Evolutionary conservation across 1,140 invertebrate genomes (phyloP), one percentile per base, ranked within the genome.

Genomic region (Megalopta genalis): DNA sequence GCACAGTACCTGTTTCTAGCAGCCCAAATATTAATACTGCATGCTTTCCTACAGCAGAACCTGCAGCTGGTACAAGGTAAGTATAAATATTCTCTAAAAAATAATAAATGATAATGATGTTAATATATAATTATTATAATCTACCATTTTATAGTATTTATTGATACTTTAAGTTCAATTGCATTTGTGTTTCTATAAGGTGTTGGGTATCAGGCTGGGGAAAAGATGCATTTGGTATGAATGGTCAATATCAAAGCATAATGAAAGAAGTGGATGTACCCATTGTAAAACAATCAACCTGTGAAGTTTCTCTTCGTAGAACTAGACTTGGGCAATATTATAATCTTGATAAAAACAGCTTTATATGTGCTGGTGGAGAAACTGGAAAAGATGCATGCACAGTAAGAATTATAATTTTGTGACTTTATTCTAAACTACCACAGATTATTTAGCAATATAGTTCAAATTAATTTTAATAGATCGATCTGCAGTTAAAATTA

Each of bases 191-290:
- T 25, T 39, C 12, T 49, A 85, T 42, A 57, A 95, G 94, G 82
- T 97, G 97, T 87, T 95, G 93, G 93, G 96, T 97, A 0, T 94
- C 96, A 1, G 97, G 97, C n/a, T 97, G 96, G 96, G 96, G 97
- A 37, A 96, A 97, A 86, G 94, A 96, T 87, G 94, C 95, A 82
- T 97, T 97, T 84, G 95, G 95, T 18, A 75, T 92, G 2, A 92
- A 85, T 42, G 95, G 95, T 0, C 93, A 92, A 54, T 96, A 95
- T 86, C 96, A 96, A 88, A 94, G 94, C 66, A 94, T 96, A 37
- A 86, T 96, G 82, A 95, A 95, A 82, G 93, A 96, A 87, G 95
- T 97, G 0, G 96, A 96, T 70, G 94, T 97, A 0, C 95, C 96
- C 0, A 93, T 97, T 54, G 87, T 96, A 14, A 91, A 93, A n/a